These are phyloP conservation scores for Danio rerio DNA, from an alignment of 2,113 vertebrate species.

Conservation along the genomic window DNA sequence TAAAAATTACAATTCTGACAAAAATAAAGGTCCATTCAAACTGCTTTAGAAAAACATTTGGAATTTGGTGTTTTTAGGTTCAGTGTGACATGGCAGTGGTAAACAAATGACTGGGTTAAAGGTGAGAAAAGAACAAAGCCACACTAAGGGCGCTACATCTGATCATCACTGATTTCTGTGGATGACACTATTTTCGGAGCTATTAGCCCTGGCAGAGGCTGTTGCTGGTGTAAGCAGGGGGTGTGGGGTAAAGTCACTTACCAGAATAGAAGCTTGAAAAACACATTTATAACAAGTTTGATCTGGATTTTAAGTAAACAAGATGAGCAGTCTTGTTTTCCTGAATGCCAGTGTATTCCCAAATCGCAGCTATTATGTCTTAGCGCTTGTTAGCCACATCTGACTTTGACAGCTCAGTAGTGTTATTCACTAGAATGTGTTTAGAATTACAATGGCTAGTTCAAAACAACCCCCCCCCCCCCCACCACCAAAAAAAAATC, in stretches of 20 bases:
- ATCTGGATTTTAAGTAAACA: conserved; percentile 47
- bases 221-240: conserved; percentile 10
- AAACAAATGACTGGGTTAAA: not conserved
- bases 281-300: conserved; percentile 37
- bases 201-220: conserved; percentile 24
- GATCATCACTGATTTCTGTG: not conserved
- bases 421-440: conserved; percentile 12
- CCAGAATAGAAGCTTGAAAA: conserved; percentile 52
- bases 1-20: no score
- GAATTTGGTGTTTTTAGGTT: not conserved
- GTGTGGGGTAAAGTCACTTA: conserved; percentile 34
- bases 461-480: conserved; percentile 22
- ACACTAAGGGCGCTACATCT: not conserved
- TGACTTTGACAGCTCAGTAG: not conserved
- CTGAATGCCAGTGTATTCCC: conserved; percentile 1
- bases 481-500: no score
- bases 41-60: no score
- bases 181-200: conserved; percentile 46
- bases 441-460: conserved; percentile 16
- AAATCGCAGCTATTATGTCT: not conserved
- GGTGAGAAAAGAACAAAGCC: not conserved
- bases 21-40: no score
- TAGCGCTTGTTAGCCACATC: not conserved
- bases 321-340: conserved; percentile 23
- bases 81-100: not conserved